These are phyloP conservation scores for Mohoua ochrocephala DNA, from an alignment of 2,113 vertebrate species.

Conservation along the genomic window DNA sequence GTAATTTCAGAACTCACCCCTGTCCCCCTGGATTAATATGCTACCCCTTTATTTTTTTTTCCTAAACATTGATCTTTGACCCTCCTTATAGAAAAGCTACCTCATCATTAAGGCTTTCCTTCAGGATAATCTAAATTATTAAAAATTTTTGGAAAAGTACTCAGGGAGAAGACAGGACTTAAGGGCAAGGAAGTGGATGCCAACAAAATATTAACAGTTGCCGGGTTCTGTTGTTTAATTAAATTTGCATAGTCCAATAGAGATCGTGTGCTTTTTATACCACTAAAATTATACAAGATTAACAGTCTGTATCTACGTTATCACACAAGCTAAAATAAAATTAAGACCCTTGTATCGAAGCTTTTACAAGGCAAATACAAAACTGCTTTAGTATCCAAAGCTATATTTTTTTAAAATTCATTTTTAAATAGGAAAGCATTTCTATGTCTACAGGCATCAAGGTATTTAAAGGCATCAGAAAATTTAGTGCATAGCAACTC, in stretches of 20 bases:
- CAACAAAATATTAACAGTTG: constrained; percentile 53
- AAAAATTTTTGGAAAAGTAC: background rate
- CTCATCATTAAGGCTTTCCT: constrained; percentile 77
- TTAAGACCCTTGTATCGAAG: constrained; percentile 80
- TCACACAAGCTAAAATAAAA: constrained; percentile 74
- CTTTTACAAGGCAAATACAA: constrained; percentile 83
- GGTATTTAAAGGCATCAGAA: constrained; percentile 92
- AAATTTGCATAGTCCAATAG: constrained; percentile 86
- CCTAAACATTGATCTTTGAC: constrained; percentile 26
- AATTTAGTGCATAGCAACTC: constrained; percentile 93
- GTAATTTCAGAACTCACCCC: background rate
- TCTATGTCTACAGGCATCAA: constrained; percentile 92
- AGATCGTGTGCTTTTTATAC: constrained; percentile 76
- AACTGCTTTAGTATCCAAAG: constrained; percentile 75
- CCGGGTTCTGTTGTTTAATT: constrained; percentile 63
- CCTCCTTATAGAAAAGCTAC: background rate
- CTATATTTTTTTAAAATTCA: constrained; percentile 59
- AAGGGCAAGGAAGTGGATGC: constrained; percentile 48
- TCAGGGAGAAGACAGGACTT: constrained; percentile 59
- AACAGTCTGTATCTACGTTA: constrained; percentile 74
- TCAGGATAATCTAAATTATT: background rate
- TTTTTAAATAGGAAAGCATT: constrained; percentile 78
- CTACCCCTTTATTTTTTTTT: background rate
- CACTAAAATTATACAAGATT: constrained; percentile 72
- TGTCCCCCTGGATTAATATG: background rate